Evolutionary conservation across 2,797 vertebrate species (phyloP).

Genomic region (Sandelia bainsii): DNA sequence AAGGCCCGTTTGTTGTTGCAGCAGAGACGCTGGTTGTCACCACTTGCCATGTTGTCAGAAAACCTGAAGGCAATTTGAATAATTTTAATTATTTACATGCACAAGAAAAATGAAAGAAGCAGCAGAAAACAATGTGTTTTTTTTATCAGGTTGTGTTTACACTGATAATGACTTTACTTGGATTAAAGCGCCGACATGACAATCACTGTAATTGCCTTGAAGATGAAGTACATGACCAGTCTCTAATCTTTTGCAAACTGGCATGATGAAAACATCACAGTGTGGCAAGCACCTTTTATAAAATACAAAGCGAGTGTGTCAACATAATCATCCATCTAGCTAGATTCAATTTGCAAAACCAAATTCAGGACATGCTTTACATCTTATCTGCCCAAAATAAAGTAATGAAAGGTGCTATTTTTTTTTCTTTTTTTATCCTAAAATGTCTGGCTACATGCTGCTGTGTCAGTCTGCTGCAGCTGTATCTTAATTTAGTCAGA

Average conservation of each 20-base stretch:
- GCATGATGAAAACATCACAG: conserved; percentile 9
- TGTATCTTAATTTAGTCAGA: conserved; percentile 59
- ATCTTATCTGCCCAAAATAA: conserved; percentile 5
- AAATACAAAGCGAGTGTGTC: conserved; percentile 4
- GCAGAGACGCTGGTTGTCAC: conserved; percentile 12
- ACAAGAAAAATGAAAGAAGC: conserved; percentile 28
- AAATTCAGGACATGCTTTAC: not conserved
- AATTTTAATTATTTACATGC: conserved; percentile 43
- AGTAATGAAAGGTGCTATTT: not conserved
- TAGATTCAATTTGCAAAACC: not conserved
- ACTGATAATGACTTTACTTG: conserved; percentile 40
- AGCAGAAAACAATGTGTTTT: conserved; percentile 27
- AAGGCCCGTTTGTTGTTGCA: not conserved
- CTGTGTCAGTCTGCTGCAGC: conserved; percentile 34
- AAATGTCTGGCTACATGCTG: conserved; percentile 36
- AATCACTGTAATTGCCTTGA: conserved; percentile 56
- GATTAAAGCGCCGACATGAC: conserved; percentile 53
- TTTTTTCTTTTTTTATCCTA: conserved; percentile 25
- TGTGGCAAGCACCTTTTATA: not conserved
- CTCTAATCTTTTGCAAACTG: conserved; percentile 3
- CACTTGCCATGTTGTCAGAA: conserved; percentile 12
- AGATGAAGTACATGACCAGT: conserved; percentile 32
- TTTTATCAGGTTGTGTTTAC: conserved; percentile 62
- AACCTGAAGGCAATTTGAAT: conserved; percentile 21
- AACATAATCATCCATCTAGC: conserved; percentile 14